Evolutionary conservation across 2,888 invertebrate species (phyloP).

Genomic region (Cosmia pyralina): DNA sequence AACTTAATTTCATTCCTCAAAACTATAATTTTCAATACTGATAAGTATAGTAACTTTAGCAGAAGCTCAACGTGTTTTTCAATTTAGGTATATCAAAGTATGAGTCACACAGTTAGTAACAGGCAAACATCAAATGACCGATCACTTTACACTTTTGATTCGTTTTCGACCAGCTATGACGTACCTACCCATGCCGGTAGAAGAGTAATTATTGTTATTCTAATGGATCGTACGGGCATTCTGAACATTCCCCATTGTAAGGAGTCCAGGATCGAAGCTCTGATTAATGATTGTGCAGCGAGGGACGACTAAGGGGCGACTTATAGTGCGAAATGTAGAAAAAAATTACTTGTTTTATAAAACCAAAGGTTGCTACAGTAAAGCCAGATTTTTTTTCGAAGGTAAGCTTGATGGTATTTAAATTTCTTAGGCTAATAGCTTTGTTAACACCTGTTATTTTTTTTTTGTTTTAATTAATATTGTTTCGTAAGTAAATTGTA

Average conservation of each 20-base stretch:
- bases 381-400: neutral
- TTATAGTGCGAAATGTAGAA: conserved; percentile 64
- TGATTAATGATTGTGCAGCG: conserved; percentile 89
- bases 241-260: conserved; percentile 89
- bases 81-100: neutral
- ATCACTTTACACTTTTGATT: conserved; percentile 58
- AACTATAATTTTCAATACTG: neutral
- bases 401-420: neutral
- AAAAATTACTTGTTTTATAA: conserved; percentile 59
- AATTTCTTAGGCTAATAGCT: conserved; percentile 13
- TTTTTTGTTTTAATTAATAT: neutral
- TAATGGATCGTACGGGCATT: conserved; percentile 87
- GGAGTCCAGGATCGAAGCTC: conserved; percentile 88
- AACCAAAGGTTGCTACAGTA: conserved; percentile 29
- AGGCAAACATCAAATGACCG: conserved; percentile 44
- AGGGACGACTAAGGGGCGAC: conserved; percentile 80
- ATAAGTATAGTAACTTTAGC: neutral
- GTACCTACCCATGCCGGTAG: conserved; percentile 70
- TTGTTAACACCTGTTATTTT: conserved; percentile 25
- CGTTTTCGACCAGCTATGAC: conserved; percentile 60
- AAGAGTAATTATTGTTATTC: conserved; percentile 90
- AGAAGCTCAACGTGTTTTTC: neutral
- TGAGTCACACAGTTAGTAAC: conserved; percentile 27
- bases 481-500: conserved; percentile 8
- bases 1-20: neutral